Conservation (phyloP, 2,797 vertebrate species). For the Erpetoichthys calabaricus region DNA sequence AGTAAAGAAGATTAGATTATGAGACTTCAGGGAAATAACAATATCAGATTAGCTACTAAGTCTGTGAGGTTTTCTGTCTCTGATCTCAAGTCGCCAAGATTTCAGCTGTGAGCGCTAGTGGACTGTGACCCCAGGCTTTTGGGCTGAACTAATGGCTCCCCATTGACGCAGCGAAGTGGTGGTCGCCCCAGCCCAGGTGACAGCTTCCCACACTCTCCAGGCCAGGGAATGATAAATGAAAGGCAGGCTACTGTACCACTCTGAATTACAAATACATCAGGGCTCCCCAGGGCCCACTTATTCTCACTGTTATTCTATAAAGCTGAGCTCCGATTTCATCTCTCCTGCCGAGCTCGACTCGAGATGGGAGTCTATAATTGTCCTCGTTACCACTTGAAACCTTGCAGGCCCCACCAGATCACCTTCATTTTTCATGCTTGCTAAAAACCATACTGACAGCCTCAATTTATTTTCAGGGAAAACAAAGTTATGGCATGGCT, state of each 20-base stretch:
- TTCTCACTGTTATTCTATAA: conserved; percentile 24
- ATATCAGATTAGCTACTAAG: not conserved
- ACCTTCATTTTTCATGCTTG: conserved; percentile 23
- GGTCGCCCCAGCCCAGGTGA: conserved; percentile 8
- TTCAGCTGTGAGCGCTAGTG: conserved; percentile 1
- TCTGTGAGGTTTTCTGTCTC: conserved; percentile 2
- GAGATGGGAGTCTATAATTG: conserved; percentile 23
- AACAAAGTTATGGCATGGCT: conserved; percentile 9
- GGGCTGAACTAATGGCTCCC: too few species aligned
- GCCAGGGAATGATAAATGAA: conserved; percentile 11
- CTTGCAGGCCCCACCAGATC: conserved; percentile 19
- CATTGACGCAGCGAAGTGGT: not conserved
- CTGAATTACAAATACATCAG: conserved; percentile 20
- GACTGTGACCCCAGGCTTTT: conserved; percentile 10
- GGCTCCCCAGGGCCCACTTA: conserved; percentile 28
- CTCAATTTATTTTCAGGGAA: conserved; percentile 14
- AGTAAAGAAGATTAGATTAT: too few species aligned
- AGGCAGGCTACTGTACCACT: conserved; percentile 20
- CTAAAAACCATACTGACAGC: conserved; percentile 22
- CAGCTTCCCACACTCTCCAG: conserved; percentile 4
- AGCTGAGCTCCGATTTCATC: conserved; percentile 21
- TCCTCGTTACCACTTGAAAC: conserved; percentile 18
- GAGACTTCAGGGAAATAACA: not conserved
- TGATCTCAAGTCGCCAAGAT: not conserved
- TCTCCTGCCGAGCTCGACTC: conserved; percentile 19